Base-by-base conservation (phyloP, 2,113 vertebrate genomes). In the Peromyscus californicus region DNA sequence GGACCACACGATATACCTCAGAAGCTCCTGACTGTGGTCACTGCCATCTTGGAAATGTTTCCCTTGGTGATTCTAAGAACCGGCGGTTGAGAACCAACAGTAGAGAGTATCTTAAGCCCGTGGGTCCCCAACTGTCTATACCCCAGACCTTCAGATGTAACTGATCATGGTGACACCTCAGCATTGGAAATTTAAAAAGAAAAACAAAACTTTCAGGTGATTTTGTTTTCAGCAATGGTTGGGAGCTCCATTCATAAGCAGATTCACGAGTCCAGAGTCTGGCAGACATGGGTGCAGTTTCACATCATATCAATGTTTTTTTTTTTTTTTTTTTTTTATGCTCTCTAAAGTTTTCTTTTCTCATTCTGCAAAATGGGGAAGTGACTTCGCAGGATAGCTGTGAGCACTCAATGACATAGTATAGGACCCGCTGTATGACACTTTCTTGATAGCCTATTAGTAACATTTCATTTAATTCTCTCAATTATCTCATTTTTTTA, bases 181-280 rank as follows among this genome's bases (percentile, higher is more conserved):
- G 54, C 33, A 12, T 61, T 19, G n/a, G 79, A 70, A 70, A 36
- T 17, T 36, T 51, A 51, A 22, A 61, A 61, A 61, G 13, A 70
- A 70, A 16, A 70, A 36, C 67, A 70, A 70, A 86, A 59, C 24
- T 51, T 24, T 70, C 48, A 21, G 83, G 48, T 45, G 63, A 93
- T 95, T 97, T 80, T 96, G 70, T 96, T 95, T 76, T 95, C 96
- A 75, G 80, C 31, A 11, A 11, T 0, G 3, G 92, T 84, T 85
- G 39, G 61, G 69, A 84, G 42, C 76, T 59, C 75, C 1, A 0
- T 57, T 36, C 51, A 3, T 57, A 80, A 75, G 48, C 74, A 82
- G 9, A 59, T 67, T 13, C 76, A 76, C 69, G 15, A 85, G 74
- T 3, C 29, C 2, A 0, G 29, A 16, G 51, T 59, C 82, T 76